phyloP scores from a whole-genome alignment of 2,888 invertebrate species.

The Busseola fusca region DNA sequence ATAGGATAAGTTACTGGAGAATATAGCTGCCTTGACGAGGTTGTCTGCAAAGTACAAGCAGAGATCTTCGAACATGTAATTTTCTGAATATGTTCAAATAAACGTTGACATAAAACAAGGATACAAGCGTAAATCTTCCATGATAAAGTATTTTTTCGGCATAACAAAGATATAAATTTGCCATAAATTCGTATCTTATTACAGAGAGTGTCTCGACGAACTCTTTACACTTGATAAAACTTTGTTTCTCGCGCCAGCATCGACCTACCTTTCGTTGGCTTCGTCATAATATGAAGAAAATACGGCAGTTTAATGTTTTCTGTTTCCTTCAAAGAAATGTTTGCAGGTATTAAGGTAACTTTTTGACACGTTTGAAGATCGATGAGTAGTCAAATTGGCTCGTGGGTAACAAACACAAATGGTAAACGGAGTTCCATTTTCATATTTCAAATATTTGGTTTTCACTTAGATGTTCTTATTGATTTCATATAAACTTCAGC shows the following conservation, averaged over 20 bases:
- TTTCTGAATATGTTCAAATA: slow-evolving; percentile 52
- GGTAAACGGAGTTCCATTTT: not conserved
- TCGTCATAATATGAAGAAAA: slow-evolving; percentile 52
- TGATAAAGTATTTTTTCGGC: slow-evolving; percentile 66
- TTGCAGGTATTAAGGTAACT: slow-evolving; percentile 47
- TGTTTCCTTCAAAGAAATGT: slow-evolving; percentile 60
- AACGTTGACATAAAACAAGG: slow-evolving; percentile 55
- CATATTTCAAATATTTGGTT: slow-evolving; percentile 10
- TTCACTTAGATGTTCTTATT: slow-evolving; percentile 21
- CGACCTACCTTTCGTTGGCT: slow-evolving; percentile 52
- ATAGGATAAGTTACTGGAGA: slow-evolving; percentile 38
- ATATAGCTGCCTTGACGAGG: slow-evolving; percentile 20
- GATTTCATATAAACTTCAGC: slow-evolving; percentile 33
- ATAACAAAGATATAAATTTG: slow-evolving; percentile 73
- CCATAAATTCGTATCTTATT: slow-evolving; percentile 75
- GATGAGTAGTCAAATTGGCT: slow-evolving; percentile 23
- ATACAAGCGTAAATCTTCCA: slow-evolving; percentile 48
- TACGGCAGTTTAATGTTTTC: slow-evolving; percentile 53
- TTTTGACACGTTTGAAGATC: slow-evolving; percentile 23
- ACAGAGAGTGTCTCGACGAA: slow-evolving; percentile 68
- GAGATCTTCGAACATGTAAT: slow-evolving; percentile 40
- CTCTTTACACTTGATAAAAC: slow-evolving; percentile 77
- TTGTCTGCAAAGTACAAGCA: slow-evolving; percentile 35
- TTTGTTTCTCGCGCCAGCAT: slow-evolving; percentile 65
- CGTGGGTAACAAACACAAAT: not conserved